Evolutionary conservation across 2,797 vertebrate genomes (phyloP).

Genomic region (Eremophila alpestris): DNA sequence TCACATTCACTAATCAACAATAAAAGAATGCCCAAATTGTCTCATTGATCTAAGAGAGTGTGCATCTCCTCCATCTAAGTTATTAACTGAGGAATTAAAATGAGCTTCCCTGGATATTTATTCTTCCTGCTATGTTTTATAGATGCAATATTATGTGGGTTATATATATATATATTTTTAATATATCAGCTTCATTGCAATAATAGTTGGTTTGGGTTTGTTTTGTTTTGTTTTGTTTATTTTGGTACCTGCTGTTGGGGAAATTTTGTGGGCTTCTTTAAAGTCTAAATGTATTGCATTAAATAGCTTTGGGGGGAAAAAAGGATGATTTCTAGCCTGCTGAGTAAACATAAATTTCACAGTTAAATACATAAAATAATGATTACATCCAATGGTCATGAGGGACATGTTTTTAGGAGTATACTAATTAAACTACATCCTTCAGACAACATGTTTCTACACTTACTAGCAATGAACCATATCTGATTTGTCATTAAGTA

Average conservation of each 20-base stretch:
- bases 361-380: constrained; percentile 89
- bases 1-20: constrained; percentile 72
- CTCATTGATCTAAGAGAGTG: constrained; percentile 54
- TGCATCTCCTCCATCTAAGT: constrained; percentile 17
- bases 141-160: constrained; percentile 43
- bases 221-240: constrained; percentile 17
- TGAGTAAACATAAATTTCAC: constrained; percentile 84
- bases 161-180: neutral
- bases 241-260: constrained; percentile 55
- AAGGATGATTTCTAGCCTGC: constrained; percentile 53
- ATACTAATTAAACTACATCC: constrained; percentile 92
- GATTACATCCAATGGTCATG: constrained; percentile 82
- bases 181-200: constrained; percentile 30
- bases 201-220: neutral
- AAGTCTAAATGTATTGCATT: constrained; percentile 50
- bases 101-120: constrained; percentile 36
- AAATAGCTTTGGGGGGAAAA: constrained; percentile 49
- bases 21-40: constrained; percentile 68
- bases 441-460: constrained; percentile 89
- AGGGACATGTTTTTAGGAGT: constrained; percentile 88
- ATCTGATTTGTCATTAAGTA: constrained; percentile 98
- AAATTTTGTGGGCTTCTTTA: constrained; percentile 58
- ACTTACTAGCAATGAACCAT: constrained; percentile 92
- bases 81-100: constrained; percentile 69
- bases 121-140: constrained; percentile 52